phyloP scores from a whole-genome alignment of 2,888 invertebrate species.

The Smittia aterrima region DNA sequence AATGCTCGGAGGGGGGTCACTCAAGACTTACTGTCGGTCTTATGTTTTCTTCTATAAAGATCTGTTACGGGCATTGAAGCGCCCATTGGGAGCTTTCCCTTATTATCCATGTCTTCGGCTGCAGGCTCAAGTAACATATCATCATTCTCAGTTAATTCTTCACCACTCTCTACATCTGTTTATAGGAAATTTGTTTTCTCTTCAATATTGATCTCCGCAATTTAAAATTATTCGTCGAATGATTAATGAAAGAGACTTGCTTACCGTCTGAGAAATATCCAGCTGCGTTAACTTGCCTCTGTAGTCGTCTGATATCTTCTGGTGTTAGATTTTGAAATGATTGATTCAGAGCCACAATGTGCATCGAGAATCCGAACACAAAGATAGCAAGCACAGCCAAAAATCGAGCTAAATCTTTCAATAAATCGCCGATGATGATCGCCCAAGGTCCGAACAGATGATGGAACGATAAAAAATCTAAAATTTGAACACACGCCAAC shows the following conservation, averaged over 20 bases:
- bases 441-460: slow-evolving; percentile 99
- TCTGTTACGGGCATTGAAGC: slow-evolving; percentile 47
- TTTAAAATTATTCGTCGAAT: background rate
- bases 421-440: slow-evolving; percentile 94
- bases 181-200: background rate
- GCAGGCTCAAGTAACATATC: slow-evolving; percentile 30
- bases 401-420: slow-evolving; percentile 94
- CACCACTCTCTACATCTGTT: slow-evolving; percentile 23
- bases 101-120: slow-evolving; percentile 27
- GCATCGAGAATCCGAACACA: slow-evolving; percentile 98
- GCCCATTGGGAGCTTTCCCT: slow-evolving; percentile 12
- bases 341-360: slow-evolving; percentile 93
- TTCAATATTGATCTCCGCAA: slow-evolving; percentile 17
- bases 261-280: slow-evolving; percentile 73
- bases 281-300: slow-evolving; percentile 57
- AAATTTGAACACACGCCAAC: slow-evolving; percentile 93
- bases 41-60: slow-evolving; percentile 64
- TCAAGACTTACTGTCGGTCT: slow-evolving; percentile 62
- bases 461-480: slow-evolving; percentile 97
- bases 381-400: slow-evolving; percentile 96
- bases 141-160: slow-evolving; percentile 27
- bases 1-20: background rate
- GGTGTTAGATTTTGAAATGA: slow-evolving; percentile 73
- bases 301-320: slow-evolving; percentile 61
- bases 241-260: slow-evolving; percentile 44